phyloP scores from a whole-genome alignment of 2,888 invertebrate genomes.

The Anodontia alba region DNA sequence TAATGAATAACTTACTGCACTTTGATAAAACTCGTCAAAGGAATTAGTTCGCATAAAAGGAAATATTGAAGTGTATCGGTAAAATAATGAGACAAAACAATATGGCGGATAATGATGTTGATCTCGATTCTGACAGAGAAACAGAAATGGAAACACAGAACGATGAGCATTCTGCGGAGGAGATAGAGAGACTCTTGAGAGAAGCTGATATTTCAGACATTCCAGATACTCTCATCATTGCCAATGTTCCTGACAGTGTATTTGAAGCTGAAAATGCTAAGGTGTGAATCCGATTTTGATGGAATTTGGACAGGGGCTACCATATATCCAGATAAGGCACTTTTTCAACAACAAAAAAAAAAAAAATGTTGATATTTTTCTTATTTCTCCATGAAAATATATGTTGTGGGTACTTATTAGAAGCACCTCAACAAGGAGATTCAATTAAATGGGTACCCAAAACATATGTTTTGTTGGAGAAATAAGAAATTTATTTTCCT shows the following conservation, averaged over 20 bases:
- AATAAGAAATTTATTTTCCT: too few relatives aligned
- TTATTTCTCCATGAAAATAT: too few relatives aligned
- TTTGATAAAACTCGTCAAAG: not conserved
- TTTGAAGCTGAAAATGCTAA: conserved; percentile 74
- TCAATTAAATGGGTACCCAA: too few relatives aligned
- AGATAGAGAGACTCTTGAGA: conserved; percentile 52
- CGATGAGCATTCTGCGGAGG: conserved; percentile 50
- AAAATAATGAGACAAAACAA: conserved; percentile 28
- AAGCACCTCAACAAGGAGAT: too few relatives aligned
- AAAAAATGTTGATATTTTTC: too few relatives aligned
- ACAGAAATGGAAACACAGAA: conserved; percentile 41
- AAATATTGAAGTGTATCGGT: too few relatives aligned
- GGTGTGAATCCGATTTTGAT: conserved; percentile 63
- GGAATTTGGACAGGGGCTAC: not conserved
- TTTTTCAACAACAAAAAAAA: too few relatives aligned
- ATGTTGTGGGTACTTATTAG: too few relatives aligned
- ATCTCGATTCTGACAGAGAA: conserved; percentile 56
- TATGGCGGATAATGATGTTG: conserved; percentile 60
- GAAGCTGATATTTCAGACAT: conserved; percentile 65
- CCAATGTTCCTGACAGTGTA: conserved; percentile 77
- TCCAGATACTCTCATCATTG: conserved; percentile 79
- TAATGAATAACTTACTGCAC: not conserved
- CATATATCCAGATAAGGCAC: too few relatives aligned
- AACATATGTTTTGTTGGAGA: too few relatives aligned
- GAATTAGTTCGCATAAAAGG: too few relatives aligned